phyloP scores from a whole-genome alignment of 2,113 vertebrate genomes.

The Cinclus cinclus region DNA sequence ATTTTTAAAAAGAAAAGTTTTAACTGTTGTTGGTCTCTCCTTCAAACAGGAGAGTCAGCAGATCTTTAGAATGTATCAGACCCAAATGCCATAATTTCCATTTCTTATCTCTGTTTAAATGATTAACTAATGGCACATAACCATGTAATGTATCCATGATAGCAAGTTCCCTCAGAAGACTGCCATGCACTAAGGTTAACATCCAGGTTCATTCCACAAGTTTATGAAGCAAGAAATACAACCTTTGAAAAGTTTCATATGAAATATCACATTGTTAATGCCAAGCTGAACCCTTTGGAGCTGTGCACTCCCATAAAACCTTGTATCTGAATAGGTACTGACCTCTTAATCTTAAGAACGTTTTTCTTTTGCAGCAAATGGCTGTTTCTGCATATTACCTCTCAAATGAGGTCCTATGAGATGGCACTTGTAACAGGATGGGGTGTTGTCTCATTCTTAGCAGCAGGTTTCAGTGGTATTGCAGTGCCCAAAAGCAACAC shows the following conservation, averaged over 20 bases:
- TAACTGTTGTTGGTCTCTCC: not conserved
- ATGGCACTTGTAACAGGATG: not conserved
- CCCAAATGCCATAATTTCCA: conserved; percentile 56
- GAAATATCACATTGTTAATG: conserved; percentile 54
- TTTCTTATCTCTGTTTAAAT: conserved; percentile 60
- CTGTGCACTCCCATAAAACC: conserved; percentile 24
- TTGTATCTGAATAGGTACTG: not conserved
- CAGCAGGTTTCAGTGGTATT: not conserved
- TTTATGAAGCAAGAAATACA: conserved; percentile 67
- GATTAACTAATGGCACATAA: conserved; percentile 63
- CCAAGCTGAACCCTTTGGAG: conserved; percentile 18
- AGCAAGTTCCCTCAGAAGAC: conserved; percentile 7
- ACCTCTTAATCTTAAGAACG: conserved; percentile 13
- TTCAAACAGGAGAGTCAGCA: conserved; percentile 46
- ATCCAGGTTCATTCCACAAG: conserved; percentile 57
- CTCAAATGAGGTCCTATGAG: not conserved
- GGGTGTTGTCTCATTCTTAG: not conserved
- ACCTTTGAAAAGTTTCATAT: conserved; percentile 60
- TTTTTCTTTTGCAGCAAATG: conserved; percentile 11
- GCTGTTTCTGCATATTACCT: conserved; percentile 3
- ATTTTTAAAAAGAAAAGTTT: conserved; percentile 22
- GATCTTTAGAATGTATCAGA: not conserved
- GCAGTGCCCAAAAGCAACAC: not conserved
- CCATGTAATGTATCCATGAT: conserved; percentile 27
- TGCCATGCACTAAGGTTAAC: conserved; percentile 39